Base-by-base conservation (phyloP, 2,888 invertebrate genomes). In the Tinea semifulvella region DNA sequence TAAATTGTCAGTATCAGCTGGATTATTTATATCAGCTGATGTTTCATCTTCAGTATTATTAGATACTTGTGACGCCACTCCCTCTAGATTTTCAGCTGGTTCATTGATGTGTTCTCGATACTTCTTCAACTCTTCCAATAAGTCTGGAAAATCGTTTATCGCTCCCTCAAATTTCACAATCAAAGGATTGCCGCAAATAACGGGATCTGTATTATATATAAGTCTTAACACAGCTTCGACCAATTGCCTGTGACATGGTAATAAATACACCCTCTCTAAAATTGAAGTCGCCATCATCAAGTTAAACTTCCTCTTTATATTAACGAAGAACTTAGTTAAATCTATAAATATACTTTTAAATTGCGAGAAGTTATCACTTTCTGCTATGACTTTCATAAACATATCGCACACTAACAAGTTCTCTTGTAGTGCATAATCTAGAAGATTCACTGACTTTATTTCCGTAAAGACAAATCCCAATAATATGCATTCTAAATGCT, bases 361-460 rank as follows among this genome's bases (percentile, higher is more conserved):
- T 4, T 73, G 59, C 1, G 67, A 60, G 51, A 80, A 77, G 52
- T 80, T 79, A 42, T 67, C 71, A 2, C 75, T 67, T 5, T 59
- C 51, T 0, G 71, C 68, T 46, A 79, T 61, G 0, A 57, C 53
- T 13, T 56, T 47, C 55, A 79, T 60, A 2, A 69, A 65, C 0
- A 56, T 50, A 16, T 74, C 69, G 40, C 74, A 75, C 1, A 76
- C 47, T 2, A 56, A 25, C 1, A 47, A 27, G 1, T 43, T 44
- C 2, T 50, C 1, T 58, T 11, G 6, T 10, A 26, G 2, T 10
- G 47, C 28, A 16, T 48, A 55, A n/a, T 46, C 52, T 0, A 76
- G 55, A 3, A 68, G 49, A 43, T 72, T 36, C 7, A 18, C 10
- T 18, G 11, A 7, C 1, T 50, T 46, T 13, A 76, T 49, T 2